Base-by-base conservation (phyloP, 2,113 vertebrate genomes). In the Tringa solitaria region DNA sequence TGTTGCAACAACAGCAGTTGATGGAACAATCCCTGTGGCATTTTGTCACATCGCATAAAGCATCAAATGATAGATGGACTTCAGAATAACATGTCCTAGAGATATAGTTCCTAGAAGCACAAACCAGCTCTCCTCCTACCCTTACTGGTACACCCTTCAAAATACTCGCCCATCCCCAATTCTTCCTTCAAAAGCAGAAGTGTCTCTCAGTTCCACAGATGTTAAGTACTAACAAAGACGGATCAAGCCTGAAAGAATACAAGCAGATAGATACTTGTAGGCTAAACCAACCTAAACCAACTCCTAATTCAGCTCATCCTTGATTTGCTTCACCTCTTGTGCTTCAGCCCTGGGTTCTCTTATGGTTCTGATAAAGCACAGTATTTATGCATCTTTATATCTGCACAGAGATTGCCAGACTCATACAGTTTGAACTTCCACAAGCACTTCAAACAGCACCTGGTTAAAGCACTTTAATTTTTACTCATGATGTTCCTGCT, bases 21-120 rank as follows among this genome's bases (percentile, higher is more conserved):
- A 96, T 83, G 54, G 89, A 92, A 87, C 67, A 77, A 4, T 75
- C 77, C 96, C 84, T 56, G 28, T 73, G 87, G 94, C 94, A 63
- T 80, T 93, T 73, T 96, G 96, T 96, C 96, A 85, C 63, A 80
- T 83, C 84, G 45, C 43, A 96, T 96, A 95, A 96, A 96, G 89
- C 84, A 85, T 69, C 50, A 46, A 92, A 81, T 94, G 91, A 93
- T 89, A 61, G 94, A 95, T 94, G 78, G 16, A 53, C 51, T 89
- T 92, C 84, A 85, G 61, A 92, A 37, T 87, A 92, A 93, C 63
- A 32, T 76, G 67, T 91, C 96, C 96, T 95, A 35, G 60, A 83
- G 78, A 70, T 6, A 63, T 20, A 3, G 28, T 92, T 95, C 87
- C 74, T 65, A 54, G 92, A 93, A 91, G 81, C 54, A 83, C 56